Evolutionary conservation across 2,797 vertebrate species (phyloP).

Genomic region (Tympanoctomys barrerae): DNA sequence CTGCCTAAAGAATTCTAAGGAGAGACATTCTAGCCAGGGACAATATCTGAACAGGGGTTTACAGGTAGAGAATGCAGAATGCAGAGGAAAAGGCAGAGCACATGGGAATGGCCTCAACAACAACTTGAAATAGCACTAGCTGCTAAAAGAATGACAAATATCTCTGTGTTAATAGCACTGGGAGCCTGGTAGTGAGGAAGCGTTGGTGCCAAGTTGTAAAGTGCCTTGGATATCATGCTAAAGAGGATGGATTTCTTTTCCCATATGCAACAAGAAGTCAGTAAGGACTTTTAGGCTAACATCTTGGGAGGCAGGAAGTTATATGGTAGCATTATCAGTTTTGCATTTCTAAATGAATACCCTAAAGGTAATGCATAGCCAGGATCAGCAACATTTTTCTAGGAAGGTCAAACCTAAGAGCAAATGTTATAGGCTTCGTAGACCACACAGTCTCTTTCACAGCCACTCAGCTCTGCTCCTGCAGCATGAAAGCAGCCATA

Average conservation of each 20-base stretch:
- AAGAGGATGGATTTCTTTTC: not conserved
- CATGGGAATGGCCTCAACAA: not conserved
- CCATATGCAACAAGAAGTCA: not conserved
- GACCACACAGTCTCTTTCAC: not conserved
- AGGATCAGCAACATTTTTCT: constrained; percentile 24
- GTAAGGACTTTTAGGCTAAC: not conserved
- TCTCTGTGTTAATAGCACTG: not conserved
- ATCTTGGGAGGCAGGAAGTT: not conserved
- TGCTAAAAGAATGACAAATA: constrained; percentile 25
- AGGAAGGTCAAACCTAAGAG: not conserved
- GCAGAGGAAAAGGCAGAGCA: not conserved
- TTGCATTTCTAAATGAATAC: constrained; percentile 53
- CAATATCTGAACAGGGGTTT: not conserved
- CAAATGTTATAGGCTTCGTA: not conserved
- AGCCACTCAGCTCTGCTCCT: not conserved
- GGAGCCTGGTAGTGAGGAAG: not conserved
- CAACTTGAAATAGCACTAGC: not conserved
- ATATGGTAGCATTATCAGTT: not conserved
- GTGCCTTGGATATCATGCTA: not conserved
- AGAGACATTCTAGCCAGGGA: not conserved
- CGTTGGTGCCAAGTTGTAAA: not conserved
- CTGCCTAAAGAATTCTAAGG: not conserved
- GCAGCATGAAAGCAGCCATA: constrained; percentile 1
- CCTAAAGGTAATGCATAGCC: not conserved
- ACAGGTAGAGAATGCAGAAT: not conserved